Evolutionary conservation across 1,140 invertebrate species (phyloP), one percentile per base, ranked within the genome.

Genomic region (Tribolium castaneum): DNA sequence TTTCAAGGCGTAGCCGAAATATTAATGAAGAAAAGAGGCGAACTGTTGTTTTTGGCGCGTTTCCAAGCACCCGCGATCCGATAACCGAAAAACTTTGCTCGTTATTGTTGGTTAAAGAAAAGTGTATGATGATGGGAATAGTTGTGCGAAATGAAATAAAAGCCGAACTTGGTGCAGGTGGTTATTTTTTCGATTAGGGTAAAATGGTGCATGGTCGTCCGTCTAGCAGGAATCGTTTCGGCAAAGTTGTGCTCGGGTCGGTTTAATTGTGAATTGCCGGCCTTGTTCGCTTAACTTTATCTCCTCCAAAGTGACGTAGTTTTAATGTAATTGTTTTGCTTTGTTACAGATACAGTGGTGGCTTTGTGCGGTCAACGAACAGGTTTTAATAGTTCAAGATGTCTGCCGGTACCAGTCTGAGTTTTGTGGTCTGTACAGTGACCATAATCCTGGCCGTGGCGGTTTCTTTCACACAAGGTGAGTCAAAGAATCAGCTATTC

Each of bases 271-370:
- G 59, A 66, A 66, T 66, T 66, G 59, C 59, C 59, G 59, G 59
- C 59, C 59, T 66, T 66, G 59, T 66, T 66, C 59, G 59, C 9
- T 66, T 66, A 66, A 66, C 59, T 66, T 66, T 66, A 66, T 66
- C 30, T 66, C 12, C 30, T 66, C 12, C 6, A 22, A 59, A 66
- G 59, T 66, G 59, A 35, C 59, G 59, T 34, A 66, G 59, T 66
- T 66, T 66, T 66, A 66, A 66, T 66, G 59, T 66, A 66, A 66
- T 66, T 66, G 59, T 66, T 66, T 66, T 66, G 59, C 59, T 66
- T 66, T 66, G 59, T 66, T 66, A 66, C 59, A 66, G 59, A 66
- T 66, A 66, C 59, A 66, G 59, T 66, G 59, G 25, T 66, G 59
- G 59, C 59, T 66, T 66, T 66, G 59, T 66, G 59, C 59, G 59